phyloP scores from a whole-genome alignment of 1,140 invertebrate genomes.

The Euschistus heros region DNA sequence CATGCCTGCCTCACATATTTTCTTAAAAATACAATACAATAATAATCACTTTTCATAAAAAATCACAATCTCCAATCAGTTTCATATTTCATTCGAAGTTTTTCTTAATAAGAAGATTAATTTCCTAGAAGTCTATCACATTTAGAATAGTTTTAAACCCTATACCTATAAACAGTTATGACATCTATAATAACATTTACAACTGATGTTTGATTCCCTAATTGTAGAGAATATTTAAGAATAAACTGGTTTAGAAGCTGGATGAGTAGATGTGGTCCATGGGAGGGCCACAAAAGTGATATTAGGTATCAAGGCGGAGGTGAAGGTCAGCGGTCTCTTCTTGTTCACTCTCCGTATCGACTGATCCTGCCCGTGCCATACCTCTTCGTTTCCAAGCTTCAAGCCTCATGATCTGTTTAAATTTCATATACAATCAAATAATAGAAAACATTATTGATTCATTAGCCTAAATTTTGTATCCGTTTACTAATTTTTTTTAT shows the following conservation, averaged over 20 bases:
- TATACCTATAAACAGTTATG: neutral
- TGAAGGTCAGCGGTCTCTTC: slow-evolving; percentile 36
- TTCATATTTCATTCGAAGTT: no score
- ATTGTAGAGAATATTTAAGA: neutral
- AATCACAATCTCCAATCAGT: no score
- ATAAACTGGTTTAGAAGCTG: neutral
- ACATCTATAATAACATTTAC: neutral
- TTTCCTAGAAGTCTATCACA: neutral
- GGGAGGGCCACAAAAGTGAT: neutral
- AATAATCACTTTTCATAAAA: no score
- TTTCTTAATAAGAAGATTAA: neutral
- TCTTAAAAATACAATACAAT: no score
- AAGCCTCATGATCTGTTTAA: slow-evolving; percentile 49
- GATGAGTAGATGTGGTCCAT: neutral
- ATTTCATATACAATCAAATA: neutral
- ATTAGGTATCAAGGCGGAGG: slow-evolving; percentile 22
- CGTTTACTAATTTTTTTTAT: neutral
- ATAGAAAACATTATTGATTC: neutral
- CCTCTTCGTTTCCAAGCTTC: slow-evolving; percentile 45
- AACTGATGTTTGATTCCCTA: neutral
- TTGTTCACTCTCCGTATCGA: slow-evolving; percentile 42
- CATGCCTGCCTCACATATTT: no score
- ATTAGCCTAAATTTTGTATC: neutral
- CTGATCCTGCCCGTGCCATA: slow-evolving; percentile 36
- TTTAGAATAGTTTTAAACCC: neutral